phyloP scores from a whole-genome alignment of 2,797 vertebrate species.

The Scyliorhinus canicula region DNA sequence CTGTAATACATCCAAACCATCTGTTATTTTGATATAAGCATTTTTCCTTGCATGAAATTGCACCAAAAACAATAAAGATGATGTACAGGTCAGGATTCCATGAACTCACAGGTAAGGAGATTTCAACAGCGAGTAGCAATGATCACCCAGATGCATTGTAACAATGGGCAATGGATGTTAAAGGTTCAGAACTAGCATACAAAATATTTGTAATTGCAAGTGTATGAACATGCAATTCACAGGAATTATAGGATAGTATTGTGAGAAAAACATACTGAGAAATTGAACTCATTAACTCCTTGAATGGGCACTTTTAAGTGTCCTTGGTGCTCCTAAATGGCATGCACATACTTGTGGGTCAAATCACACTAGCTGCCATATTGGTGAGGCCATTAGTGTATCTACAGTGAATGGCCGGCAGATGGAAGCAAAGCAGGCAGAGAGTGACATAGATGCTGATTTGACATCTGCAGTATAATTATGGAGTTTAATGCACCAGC shows the following conservation, averaged over 20 bases:
- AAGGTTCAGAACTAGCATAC: background rate
- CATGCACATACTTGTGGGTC: too few species aligned
- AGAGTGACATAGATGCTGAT: too few species aligned
- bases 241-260: background rate
- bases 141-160: background rate
- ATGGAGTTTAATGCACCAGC: too few species aligned
- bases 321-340: too few species aligned
- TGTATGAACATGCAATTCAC: background rate
- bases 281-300: too few species aligned
- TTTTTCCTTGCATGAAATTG: background rate
- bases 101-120: background rate
- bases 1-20: conserved; percentile 6
- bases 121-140: background rate
- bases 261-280: background rate
- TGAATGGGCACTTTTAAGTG: too few species aligned
- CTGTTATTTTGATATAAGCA: conserved; percentile 7
- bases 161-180: background rate
- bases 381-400: too few species aligned
- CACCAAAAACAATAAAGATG: background rate
- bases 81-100: background rate
- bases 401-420: too few species aligned
- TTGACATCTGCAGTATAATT: too few species aligned
- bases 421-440: too few species aligned
- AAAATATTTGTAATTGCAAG: background rate
- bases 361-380: too few species aligned